Evolutionary conservation across 2,113 vertebrate species (phyloP), one percentile per base, ranked within the genome.

Genomic region (Nothocercus julius): DNA sequence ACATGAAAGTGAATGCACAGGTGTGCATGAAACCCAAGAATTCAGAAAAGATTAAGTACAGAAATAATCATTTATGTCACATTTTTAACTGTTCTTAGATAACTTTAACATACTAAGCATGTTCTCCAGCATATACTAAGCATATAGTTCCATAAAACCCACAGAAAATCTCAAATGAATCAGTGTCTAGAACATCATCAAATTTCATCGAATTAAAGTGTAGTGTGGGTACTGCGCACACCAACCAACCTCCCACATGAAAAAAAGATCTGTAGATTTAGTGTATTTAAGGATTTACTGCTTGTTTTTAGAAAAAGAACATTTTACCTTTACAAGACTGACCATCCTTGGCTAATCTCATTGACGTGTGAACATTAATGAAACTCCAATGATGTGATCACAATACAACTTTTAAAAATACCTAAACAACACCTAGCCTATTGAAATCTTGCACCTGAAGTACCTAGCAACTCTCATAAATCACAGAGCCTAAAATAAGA

Each of bases 101-200:
- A 36, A 15, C 56, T 89, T 76, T 12, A 75, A 85, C 40, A 64
- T 53, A 56, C 42, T 19, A 81, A 51, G 44, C 18, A 15, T 24
- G 25, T 21, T 36, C 47, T 68, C 21, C 49, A 22, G 21, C 49
- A 24, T 22, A 22, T 49, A 49, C 47, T 49, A 49, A 49, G 47
- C 47, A 56, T 51, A 78, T 56, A 72, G 85, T 38, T 85, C 61
- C 75, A 67, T 3, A 2, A 74, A 63, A 56, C 17, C 77, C 85
- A 42, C 76, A 67, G 38, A 45, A 25, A 21, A 69, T 56, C 54
- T 81, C 87, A 95, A 92, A 95, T 81, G 63, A 92, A 91, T 64
- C 61, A 56, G 4, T 5, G 6, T n/a, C 51, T 56, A n/a, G 30
- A 67, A 27, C 67, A 20, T 27, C 18, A 53, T 72, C 32, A 11